A percentile compares a stretch with the other conserved stretches of the same genome.
These are phyloP conservation scores for Decapterus maruadsi DNA, from an alignment of 2,797 vertebrate species.

Conservation along the genomic window DNA sequence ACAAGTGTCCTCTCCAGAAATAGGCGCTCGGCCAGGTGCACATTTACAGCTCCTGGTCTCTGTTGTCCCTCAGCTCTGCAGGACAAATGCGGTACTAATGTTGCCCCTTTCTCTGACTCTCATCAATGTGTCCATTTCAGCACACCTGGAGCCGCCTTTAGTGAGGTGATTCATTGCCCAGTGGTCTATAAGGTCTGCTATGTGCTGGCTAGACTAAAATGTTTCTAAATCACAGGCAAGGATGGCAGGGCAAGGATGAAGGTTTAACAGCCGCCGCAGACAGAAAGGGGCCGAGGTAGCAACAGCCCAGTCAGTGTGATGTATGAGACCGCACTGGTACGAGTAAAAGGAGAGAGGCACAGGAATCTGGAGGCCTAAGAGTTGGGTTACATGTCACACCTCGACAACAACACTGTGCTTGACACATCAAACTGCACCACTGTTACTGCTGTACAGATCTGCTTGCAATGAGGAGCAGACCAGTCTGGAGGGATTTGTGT, in stretches of 20 bases:
- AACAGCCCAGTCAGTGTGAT: slow-evolving; percentile 53
- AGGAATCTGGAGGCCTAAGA: slow-evolving; percentile 15
- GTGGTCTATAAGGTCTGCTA: slow-evolving; percentile 40
- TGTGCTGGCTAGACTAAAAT: slow-evolving; percentile 47
- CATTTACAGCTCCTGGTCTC: slow-evolving; percentile 54
- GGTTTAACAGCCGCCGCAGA: slow-evolving; percentile 41
- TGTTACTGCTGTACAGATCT: neutral
- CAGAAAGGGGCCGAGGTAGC: slow-evolving; percentile 33
- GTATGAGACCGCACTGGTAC: slow-evolving; percentile 28
- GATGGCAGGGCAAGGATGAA: slow-evolving; percentile 23
- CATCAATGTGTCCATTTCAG: slow-evolving; percentile 26
- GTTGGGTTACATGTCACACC: slow-evolving; percentile 34
- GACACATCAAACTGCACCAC: neutral
- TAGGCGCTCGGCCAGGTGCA: slow-evolving; percentile 21
- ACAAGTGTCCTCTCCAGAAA: slow-evolving; percentile 36
- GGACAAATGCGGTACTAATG: slow-evolving; percentile 45
- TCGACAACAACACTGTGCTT: slow-evolving; percentile 7
- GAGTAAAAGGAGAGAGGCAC: slow-evolving; percentile 3
- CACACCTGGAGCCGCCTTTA: slow-evolving; percentile 37
- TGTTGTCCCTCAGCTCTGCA: slow-evolving; percentile 33
- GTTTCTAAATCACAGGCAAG: slow-evolving; percentile 59
- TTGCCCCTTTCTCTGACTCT: slow-evolving; percentile 4
- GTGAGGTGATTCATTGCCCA: slow-evolving; percentile 38
- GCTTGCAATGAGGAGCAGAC: neutral
- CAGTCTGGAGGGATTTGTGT: no score